A percentile compares a stretch with the other conserved stretches of the same genome.
Conservation (phyloP, 2,888 invertebrate genomes). For the Agelastica alni region DNA sequence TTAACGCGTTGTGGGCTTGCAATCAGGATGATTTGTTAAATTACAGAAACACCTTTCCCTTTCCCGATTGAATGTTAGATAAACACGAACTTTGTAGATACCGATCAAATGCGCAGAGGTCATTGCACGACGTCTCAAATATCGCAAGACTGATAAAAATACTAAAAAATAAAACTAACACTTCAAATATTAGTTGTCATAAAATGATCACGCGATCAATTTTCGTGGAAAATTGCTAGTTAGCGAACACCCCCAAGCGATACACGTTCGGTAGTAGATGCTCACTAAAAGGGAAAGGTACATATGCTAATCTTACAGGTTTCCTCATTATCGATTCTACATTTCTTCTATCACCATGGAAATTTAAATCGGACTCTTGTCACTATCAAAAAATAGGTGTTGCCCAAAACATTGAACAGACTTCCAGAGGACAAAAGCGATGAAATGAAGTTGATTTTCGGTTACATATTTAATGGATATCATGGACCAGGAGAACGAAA, state of each 20-base stretch:
- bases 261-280: no score
- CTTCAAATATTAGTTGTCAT: no score
- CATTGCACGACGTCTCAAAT: neutral
- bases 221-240: no score
- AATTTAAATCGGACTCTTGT: constrained; percentile 37
- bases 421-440: constrained; percentile 25
- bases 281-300: constrained; percentile 30
- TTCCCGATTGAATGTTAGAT: neutral
- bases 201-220: no score
- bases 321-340: constrained; percentile 37
- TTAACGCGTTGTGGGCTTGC: no score
- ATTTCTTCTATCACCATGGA: constrained; percentile 39
- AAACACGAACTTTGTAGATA: neutral
- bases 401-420: constrained; percentile 25
- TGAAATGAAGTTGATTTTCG: constrained; percentile 41
- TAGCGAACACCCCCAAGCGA: no score
- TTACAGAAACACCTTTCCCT: neutral
- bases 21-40: no score
- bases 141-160: no score
- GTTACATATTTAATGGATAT: constrained; percentile 3
- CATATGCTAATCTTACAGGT: constrained; percentile 20
- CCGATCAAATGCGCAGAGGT: constrained; percentile 1
- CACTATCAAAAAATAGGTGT: constrained; percentile 32
- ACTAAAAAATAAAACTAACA: no score
- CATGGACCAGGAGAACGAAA: constrained; percentile 8